A percentile compares a stretch with the other conserved stretches of the same genome.
Evolutionary conservation across 2,113 vertebrate species (phyloP).

Genomic region (Tichodroma muraria): DNA sequence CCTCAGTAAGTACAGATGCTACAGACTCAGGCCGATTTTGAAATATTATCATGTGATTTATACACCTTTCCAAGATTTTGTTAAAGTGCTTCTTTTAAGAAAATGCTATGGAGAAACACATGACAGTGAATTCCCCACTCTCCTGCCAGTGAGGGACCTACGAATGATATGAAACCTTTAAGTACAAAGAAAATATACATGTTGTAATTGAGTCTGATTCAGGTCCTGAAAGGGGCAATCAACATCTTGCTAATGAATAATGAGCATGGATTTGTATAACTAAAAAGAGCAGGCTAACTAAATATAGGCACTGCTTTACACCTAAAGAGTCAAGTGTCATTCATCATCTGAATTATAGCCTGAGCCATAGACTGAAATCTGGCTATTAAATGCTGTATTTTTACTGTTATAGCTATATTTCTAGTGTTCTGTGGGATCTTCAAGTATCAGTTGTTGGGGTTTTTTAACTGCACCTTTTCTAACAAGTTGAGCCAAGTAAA

Average conservation of each 20-base stretch:
- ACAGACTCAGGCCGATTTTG: background rate
- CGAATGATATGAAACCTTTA: background rate
- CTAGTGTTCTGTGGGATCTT: background rate
- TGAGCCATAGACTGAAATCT: background rate
- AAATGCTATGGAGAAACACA: rapidly evolving
- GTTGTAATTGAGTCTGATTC: background rate
- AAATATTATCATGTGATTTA: slow-evolving; percentile 3
- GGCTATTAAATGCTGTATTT: background rate
- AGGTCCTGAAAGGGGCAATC: background rate
- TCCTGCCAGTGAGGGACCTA: background rate
- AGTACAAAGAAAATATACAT: background rate
- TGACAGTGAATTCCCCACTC: background rate
- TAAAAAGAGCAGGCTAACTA: background rate
- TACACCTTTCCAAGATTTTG: background rate
- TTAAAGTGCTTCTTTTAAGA: background rate
- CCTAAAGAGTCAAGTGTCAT: background rate
- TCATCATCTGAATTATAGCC: background rate
- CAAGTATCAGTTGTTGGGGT: background rate
- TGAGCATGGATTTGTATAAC: background rate
- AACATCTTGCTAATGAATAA: background rate
- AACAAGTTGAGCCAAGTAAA: slow-evolving; percentile 67
- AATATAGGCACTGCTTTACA: background rate
- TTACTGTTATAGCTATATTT: background rate
- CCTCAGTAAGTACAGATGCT: slow-evolving; percentile 54
- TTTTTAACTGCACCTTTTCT: background rate